phyloP scores from a whole-genome alignment of 2,113 vertebrate species.

The Galemys pyrenaicus region DNA sequence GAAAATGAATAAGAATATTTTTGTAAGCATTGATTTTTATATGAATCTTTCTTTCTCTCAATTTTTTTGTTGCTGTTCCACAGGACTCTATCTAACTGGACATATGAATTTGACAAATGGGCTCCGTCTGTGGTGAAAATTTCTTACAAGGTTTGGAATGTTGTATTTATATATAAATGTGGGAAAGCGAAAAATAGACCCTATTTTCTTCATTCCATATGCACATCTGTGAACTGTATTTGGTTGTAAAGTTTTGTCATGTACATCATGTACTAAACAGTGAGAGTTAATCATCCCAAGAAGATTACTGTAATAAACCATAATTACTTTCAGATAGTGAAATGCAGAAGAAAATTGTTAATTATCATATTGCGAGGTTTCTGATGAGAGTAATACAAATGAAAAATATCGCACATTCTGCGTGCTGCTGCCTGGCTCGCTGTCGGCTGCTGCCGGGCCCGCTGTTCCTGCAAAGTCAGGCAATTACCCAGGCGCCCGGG shows the following conservation, averaged over 20 bases:
- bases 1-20: slow-evolving; percentile 15
- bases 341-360: slow-evolving; percentile 79
- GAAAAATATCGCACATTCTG: slow-evolving; percentile 52
- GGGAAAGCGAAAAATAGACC: slow-evolving; percentile 48
- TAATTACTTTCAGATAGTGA: slow-evolving; percentile 81
- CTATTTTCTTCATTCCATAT: slow-evolving; percentile 55
- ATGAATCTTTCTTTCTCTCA: background rate
- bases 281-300: slow-evolving; percentile 76
- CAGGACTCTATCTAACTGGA: slow-evolving; percentile 98
- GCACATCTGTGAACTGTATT: slow-evolving; percentile 71
- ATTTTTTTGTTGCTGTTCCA: slow-evolving; percentile 44
- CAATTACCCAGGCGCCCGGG: background rate
- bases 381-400: slow-evolving; percentile 73
- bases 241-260: slow-evolving; percentile 74
- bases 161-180: slow-evolving; percentile 69
- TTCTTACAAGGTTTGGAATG: slow-evolving; percentile 94
- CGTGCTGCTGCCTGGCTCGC: background rate
- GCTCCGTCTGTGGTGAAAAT: slow-evolving; percentile 98
- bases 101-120: slow-evolving; percentile 99
- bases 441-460: background rate
- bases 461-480: slow-evolving; percentile 42
- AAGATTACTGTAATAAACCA: slow-evolving; percentile 74
- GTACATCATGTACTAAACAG: slow-evolving; percentile 59
- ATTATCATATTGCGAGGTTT: slow-evolving; percentile 76
- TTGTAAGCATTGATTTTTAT: slow-evolving; percentile 39